Percentiles rank a stretch among this genome's conserved stretches.
Evolutionary conservation across 1,140 invertebrate species (phyloP).

Genomic region (Luehdorfia chinensis): DNA sequence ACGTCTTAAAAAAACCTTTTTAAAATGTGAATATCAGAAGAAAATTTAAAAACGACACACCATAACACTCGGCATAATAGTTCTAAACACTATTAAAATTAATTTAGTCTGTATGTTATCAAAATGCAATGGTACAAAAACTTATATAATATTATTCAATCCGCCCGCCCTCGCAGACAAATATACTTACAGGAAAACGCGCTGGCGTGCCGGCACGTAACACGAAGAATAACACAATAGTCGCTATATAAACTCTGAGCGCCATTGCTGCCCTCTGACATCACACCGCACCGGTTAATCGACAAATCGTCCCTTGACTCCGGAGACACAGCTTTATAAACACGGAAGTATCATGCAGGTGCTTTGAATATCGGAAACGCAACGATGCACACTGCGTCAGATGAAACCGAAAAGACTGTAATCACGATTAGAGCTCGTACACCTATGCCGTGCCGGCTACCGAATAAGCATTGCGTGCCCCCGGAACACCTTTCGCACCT

Average conservation of each 20-base stretch:
- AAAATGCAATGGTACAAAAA: too few relatives aligned
- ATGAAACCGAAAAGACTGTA: conserved; percentile 28
- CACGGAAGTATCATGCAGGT: conserved; percentile 62
- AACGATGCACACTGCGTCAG: conserved; percentile 46
- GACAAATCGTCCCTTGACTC: conserved; percentile 26
- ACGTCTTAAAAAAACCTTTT: too few relatives aligned
- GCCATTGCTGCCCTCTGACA: conserved; percentile 46
- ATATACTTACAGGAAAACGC: conserved; percentile 65
- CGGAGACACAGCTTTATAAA: conserved; percentile 48
- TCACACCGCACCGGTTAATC: conserved; percentile 39
- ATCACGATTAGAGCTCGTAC: conserved; percentile 65
- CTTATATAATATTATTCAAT: too few relatives aligned
- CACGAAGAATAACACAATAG: conserved; percentile 50
- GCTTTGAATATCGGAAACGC: conserved; percentile 62
- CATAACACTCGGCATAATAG: too few relatives aligned
- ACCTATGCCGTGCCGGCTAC: conserved; percentile 69
- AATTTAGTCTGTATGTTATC: too few relatives aligned
- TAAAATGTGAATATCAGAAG: too few relatives aligned
- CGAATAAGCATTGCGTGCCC: conserved; percentile 69
- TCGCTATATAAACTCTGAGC: conserved; percentile 38
- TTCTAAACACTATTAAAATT: too few relatives aligned
- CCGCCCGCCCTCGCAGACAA: conserved; percentile 49
- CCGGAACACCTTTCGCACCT: conserved; percentile 72
- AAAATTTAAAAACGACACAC: too few relatives aligned
- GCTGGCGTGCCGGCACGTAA: conserved; percentile 55